Base-by-base conservation (phyloP, 2,888 invertebrate species). In the Oligia strigilis region DNA sequence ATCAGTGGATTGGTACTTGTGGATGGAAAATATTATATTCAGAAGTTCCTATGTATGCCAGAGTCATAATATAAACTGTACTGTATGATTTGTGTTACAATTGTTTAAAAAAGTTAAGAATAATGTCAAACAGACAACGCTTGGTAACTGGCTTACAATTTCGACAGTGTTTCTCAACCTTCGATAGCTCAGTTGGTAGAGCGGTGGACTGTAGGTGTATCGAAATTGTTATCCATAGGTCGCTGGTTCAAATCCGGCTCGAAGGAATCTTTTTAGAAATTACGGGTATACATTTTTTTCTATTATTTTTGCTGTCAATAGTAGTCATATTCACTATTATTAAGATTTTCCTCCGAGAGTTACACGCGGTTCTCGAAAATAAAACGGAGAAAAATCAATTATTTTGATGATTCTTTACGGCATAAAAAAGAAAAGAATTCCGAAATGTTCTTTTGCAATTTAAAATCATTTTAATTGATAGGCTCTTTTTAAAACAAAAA, bases 141-240 rank as follows among this genome's bases (percentile, higher is more conserved):
- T 49, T 29, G 60, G 43, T 52, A 87, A 72, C 0, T 71, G 29
- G 19, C 46, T 23, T 0, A 55, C 70, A 92, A 93, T 93, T 95
- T 95, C 88, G 79, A 0, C 3, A 0, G 0, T 0, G 0, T 0
- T 0, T 14, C 0, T 58, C 67, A 87, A 88, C 97, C 97, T 97
- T 97, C 97, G 97, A 97, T 97, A 97, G 97, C 97, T 97, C 97
- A 97, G 97, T 97, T 97, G 97, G 97, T 97, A 97, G 97, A 97
- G 97, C 97, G 97, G 97, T 97, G 97, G 97, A 97, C 97, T 97
- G 97, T 97, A 97, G 97, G 78, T 92, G 93, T 76, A 11, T n/a
- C 5, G 0, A 5, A 77, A 90, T 88, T 89, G 96, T 46, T 19
- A 97, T 97, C 97, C 97, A 97, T 97, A 97, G 97, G 97, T 97